Base-by-base conservation (phyloP, 2,888 invertebrate species). In the Lasioglossum lativentre region DNA sequence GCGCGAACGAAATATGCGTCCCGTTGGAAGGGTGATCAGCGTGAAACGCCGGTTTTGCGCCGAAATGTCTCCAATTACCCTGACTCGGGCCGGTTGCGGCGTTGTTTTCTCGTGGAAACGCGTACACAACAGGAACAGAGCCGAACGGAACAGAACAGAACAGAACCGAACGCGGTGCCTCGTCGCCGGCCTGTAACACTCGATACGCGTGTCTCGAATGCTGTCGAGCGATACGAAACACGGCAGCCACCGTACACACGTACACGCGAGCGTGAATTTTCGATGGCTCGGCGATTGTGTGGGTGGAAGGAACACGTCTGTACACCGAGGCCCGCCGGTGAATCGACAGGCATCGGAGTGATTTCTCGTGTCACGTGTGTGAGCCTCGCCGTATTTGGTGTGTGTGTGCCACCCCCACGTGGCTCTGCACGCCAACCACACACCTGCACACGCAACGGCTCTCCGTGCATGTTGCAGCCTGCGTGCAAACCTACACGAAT, bases 281-380 rank as follows among this genome's bases (percentile, higher is more conserved):
- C 85, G 86, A 76, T 45, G 47, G 45, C 6, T 59, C 76, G 38
- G 75, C 74, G 27, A 59, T 27, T 5, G 59, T 59, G 80, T 78
- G 40, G 68, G 80, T 78, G 73, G 40, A 38, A 38, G 38, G 23
- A 38, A 68, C 38, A 34, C 68, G 68, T 10, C 40, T 38, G 27
- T 42, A 47, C 47, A 40, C 79, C 66, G 45, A 72, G 38, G 38
- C 27, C 12, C 27, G 79, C 52, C 23, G 38, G 84, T 59, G 86
- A 90, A 90, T 90, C 85, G 80, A 85, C 79, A 83, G 85, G 75
- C 83, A 85, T 79, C 73, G 75, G 81, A 82, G 79, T 77, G 82
- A 87, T 87, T 86, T 72, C 87, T 82, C 59, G 70, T 56, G 52
- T 72, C 75, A 75, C 78, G 77, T 78, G 81, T 81, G 73, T 77